These are phyloP conservation scores for Calycopis cecrops DNA, from an alignment of 1,140 invertebrate species.

Conservation along the genomic window DNA sequence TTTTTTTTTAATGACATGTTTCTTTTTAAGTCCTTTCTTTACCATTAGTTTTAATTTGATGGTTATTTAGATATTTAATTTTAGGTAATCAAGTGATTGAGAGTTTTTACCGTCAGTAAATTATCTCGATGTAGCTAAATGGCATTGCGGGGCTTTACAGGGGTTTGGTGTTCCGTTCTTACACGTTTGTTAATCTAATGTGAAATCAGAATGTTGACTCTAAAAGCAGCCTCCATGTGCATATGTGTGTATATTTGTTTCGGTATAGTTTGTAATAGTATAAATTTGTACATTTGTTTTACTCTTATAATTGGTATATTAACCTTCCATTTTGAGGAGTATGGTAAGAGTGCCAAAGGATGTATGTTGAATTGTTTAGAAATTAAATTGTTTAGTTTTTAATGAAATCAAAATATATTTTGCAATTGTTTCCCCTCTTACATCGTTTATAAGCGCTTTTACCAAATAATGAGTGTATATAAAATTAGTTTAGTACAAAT, in stretches of 20 bases:
- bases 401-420: conserved; percentile 15
- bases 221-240: conserved; percentile 22
- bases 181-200: too few species aligned
- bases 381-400: conserved; percentile 9
- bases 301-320: conserved; percentile 16
- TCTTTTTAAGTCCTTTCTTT: conserved; percentile 67
- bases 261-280: conserved; percentile 49
- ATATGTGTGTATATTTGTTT: conserved; percentile 70
- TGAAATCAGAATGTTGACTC: too few species aligned
- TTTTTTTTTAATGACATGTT: conserved; percentile 34
- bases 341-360: conserved; percentile 64
- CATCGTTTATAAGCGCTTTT: conserved; percentile 54
- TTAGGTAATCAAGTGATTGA: conserved; percentile 41
- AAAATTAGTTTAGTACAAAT: conserved; percentile 68
- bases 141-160: neutral
- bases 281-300: conserved; percentile 63
- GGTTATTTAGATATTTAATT: conserved; percentile 53
- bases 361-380: conserved; percentile 28
- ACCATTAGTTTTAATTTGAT: conserved; percentile 68
- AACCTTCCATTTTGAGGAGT: conserved; percentile 18
- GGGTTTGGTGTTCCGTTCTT: too few species aligned
- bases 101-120: conserved; percentile 29
- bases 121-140: conserved; percentile 10
- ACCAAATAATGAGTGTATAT: conserved; percentile 66
- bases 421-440: conserved; percentile 24